Evolutionary conservation across 2,113 vertebrate species (phyloP).

Genomic region (Callopanchax toddi): DNA sequence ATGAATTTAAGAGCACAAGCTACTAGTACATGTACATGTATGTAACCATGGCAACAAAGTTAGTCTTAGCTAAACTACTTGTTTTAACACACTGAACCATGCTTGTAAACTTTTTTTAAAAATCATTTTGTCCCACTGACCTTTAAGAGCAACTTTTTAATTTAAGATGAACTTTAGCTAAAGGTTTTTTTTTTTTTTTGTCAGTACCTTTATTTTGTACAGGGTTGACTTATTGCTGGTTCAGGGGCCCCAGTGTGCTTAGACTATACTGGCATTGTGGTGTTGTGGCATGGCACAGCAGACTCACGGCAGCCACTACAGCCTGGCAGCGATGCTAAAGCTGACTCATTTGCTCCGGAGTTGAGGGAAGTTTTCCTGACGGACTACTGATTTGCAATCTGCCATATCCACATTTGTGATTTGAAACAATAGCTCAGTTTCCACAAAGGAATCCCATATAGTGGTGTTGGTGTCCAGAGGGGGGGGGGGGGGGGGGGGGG

Average conservation of each 20-base stretch:
- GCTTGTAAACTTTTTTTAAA: too few relatives aligned
- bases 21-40: too few relatives aligned
- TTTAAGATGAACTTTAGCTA: too few relatives aligned
- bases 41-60: too few relatives aligned
- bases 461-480: too few relatives aligned
- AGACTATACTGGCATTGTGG: constrained; percentile 71
- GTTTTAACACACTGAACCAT: too few relatives aligned
- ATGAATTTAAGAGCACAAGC: too few relatives aligned
- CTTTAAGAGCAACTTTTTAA: neutral
- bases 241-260: constrained; percentile 61
- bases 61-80: too few relatives aligned
- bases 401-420: constrained; percentile 47
- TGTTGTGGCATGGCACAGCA: constrained; percentile 70
- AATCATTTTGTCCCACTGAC: too few relatives aligned
- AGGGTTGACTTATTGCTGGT: constrained; percentile 48
- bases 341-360: constrained; percentile 75
- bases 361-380: constrained; percentile 62
- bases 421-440: constrained; percentile 60
- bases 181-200: neutral
- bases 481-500: neutral
- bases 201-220: constrained; percentile 63
- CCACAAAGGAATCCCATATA: constrained; percentile 13
- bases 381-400: constrained; percentile 59
- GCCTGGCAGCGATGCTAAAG: constrained; percentile 63
- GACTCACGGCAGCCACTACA: constrained; percentile 66